A percentile compares a stretch with the other conserved stretches of the same genome.
Evolutionary conservation across 2,797 vertebrate genomes (phyloP).

Genomic region (Sorex maritimensis): DNA sequence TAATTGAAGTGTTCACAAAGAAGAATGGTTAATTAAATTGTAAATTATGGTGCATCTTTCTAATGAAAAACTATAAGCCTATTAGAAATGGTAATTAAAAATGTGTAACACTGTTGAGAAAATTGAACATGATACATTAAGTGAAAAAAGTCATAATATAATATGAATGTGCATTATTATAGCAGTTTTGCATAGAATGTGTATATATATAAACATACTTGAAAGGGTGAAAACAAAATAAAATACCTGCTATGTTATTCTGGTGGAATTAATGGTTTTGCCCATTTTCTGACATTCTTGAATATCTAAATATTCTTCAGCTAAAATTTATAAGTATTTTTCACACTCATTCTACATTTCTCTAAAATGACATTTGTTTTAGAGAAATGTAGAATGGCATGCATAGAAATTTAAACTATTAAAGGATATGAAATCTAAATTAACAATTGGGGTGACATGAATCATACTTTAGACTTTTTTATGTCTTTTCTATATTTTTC

Average conservation of each 20-base stretch:
- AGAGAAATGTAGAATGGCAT: not conserved
- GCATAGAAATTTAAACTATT: not conserved
- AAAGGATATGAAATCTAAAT: not conserved
- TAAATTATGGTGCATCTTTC: slow-evolving; percentile 49
- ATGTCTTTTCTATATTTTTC: not conserved
- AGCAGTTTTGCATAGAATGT: slow-evolving; percentile 33
- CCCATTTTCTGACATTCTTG: not conserved
- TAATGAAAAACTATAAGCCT: slow-evolving; percentile 52
- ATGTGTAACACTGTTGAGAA: slow-evolving; percentile 8
- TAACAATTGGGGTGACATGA: slow-evolving; percentile 3
- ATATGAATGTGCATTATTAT: slow-evolving; percentile 28
- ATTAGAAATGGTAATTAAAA: slow-evolving; percentile 61
- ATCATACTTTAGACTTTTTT: not conserved
- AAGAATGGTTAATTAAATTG: slow-evolving; percentile 61
- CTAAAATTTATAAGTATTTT: not conserved
- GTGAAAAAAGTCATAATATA: slow-evolving; percentile 24
- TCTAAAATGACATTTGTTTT: not conserved
- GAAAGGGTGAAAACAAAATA: not conserved
- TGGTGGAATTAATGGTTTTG: slow-evolving; percentile 45
- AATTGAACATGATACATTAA: slow-evolving; percentile 53
- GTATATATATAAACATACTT: not conserved
- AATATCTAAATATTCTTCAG: slow-evolving; percentile 14
- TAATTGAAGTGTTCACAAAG: slow-evolving; percentile 11
- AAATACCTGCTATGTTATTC: slow-evolving; percentile 43
- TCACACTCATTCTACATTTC: not conserved